Percentiles rank a stretch among this genome's conserved stretches.
Conservation (phyloP, 1,140 invertebrate species). For the Bombus soroeensis region DNA sequence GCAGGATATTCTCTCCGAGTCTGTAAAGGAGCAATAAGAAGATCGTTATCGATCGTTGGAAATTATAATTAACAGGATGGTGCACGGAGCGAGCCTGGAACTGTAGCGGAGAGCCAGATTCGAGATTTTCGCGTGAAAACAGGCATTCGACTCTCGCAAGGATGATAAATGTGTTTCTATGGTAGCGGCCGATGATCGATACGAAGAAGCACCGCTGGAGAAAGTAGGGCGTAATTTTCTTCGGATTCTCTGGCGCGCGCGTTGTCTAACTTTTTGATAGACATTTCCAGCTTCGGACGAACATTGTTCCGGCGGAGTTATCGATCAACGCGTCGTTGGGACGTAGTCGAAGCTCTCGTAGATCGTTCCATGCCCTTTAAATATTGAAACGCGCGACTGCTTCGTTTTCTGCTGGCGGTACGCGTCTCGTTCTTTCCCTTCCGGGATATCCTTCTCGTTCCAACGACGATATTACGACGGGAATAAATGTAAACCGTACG, state of each 20-base stretch:
- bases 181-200: slow-evolving; percentile 5
- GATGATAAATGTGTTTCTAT: slow-evolving; percentile 17
- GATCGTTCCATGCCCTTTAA: not conserved
- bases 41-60: not conserved
- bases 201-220: not conserved
- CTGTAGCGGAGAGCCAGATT: not conserved
- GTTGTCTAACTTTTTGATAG: slow-evolving; percentile 1
- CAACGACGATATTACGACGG: too few species aligned
- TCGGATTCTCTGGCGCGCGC: not conserved
- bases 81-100: not conserved
- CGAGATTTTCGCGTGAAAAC: not conserved
- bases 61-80: not conserved
- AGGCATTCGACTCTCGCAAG: not conserved
- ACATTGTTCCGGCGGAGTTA: not conserved
- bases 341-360: not conserved
- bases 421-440: too few species aligned
- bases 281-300: not conserved
- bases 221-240: not conserved
- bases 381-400: not conserved
- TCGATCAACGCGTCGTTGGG: not conserved
- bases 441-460: too few species aligned
- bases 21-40: not conserved
- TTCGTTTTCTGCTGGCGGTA: too few species aligned
- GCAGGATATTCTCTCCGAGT: not conserved
- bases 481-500: too few species aligned